phyloP scores from a whole-genome alignment of 1,140 invertebrate species.

The Drosophila tsacasi region DNA sequence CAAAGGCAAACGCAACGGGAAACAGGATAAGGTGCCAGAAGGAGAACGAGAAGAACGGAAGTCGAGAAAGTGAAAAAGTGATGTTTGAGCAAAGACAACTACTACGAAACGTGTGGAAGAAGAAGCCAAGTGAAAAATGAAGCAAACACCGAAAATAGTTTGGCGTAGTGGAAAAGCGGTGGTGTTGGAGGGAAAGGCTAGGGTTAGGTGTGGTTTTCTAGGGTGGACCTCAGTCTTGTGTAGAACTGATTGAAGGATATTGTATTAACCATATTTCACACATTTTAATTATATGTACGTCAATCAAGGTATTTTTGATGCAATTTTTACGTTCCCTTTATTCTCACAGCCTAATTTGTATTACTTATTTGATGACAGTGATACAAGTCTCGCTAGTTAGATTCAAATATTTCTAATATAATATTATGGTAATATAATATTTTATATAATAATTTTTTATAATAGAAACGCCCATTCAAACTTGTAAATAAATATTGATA shows the following conservation, averaged over 20 bases:
- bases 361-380: no score
- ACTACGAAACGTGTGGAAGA: slow-evolving; percentile 35
- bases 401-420: background rate
- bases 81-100: slow-evolving; percentile 42
- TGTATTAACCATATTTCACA: no score
- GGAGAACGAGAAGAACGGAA: slow-evolving; percentile 18
- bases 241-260: background rate
- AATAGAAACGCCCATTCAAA: background rate
- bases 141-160: slow-evolving; percentile 58
- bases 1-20: slow-evolving; percentile 23
- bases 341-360: no score
- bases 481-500: background rate
- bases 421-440: background rate
- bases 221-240: slow-evolving; percentile 16
- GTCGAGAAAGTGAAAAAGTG: slow-evolving; percentile 16
- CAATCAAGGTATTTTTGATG: no score
- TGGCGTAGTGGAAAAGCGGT: slow-evolving; percentile 21
- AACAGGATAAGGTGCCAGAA: slow-evolving; percentile 18
- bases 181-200: slow-evolving; percentile 10
- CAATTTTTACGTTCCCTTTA: no score
- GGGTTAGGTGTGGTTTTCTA: slow-evolving; percentile 25
- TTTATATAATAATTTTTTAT: no score
- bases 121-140: slow-evolving; percentile 55
- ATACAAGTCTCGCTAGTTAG: no score
- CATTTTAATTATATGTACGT: no score